These are phyloP conservation scores for Muraenolepis orangiensis DNA, from an alignment of 2,797 vertebrate species.

Conservation along the genomic window DNA sequence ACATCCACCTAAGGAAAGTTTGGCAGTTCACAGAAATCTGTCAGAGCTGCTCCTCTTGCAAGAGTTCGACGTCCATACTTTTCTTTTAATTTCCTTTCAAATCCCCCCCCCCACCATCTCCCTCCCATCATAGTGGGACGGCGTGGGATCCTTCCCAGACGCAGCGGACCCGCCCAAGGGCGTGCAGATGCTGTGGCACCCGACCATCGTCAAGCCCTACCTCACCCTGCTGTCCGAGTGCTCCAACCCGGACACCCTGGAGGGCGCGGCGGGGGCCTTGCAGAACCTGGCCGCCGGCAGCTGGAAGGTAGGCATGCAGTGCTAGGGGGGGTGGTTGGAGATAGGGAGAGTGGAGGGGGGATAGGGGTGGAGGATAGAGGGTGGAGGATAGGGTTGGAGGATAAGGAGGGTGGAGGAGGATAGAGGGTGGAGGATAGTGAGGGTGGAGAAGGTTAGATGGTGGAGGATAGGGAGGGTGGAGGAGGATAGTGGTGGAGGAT, in stretches of 20 bases:
- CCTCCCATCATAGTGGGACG: constrained; percentile 86
- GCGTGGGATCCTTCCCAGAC: constrained; percentile 94
- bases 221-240: constrained; percentile 99
- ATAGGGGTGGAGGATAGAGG: background rate
- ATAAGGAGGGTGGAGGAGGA: background rate
- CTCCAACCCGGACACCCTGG: constrained; percentile 97
- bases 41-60: background rate
- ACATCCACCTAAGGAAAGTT: background rate
- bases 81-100: background rate
- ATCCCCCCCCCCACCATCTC: constrained; percentile 22
- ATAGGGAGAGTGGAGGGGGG: background rate
- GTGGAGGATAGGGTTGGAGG: background rate
- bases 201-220: constrained; percentile 99
- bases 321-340: no score
- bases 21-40: background rate
- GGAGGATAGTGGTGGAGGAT: no score
- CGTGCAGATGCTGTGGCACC: constrained; percentile 99
- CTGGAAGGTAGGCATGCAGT: constrained; percentile 92
- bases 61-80: background rate
- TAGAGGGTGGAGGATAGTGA: background rate
- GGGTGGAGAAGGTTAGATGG: background rate
- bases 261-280: constrained; percentile 95
- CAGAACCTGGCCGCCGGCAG: constrained; percentile 98
- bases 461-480: background rate
- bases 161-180: constrained; percentile 94